These are phyloP conservation scores for Todus mexicanus DNA, from an alignment of 2,797 vertebrate species.

Conservation along the genomic window DNA sequence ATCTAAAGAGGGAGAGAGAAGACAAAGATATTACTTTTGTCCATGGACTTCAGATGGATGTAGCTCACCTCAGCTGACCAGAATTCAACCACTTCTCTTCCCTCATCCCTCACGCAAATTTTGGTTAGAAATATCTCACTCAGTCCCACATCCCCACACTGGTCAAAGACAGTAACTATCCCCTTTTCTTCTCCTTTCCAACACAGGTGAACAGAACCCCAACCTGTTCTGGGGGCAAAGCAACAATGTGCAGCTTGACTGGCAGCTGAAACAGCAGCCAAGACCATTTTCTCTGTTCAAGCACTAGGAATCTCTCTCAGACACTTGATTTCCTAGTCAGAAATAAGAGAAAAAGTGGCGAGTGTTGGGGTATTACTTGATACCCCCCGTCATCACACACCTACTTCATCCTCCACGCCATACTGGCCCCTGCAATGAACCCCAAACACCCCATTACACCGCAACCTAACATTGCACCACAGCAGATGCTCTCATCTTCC, in stretches of 20 bases:
- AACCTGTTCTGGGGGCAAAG: not conserved
- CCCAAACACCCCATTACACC: not conserved
- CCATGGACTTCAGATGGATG: not conserved
- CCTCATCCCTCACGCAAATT: not conserved
- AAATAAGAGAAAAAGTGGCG: not conserved
- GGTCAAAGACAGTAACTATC: not conserved
- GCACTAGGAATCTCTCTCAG: not conserved
- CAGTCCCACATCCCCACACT: not conserved
- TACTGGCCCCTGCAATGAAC: not conserved
- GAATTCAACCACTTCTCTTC: not conserved
- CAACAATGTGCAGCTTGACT: not conserved
- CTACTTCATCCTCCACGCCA: not conserved
- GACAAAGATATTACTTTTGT: not conserved
- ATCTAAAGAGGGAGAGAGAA: conserved; percentile 72
- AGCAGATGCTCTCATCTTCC: not conserved
- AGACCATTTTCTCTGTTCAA: not conserved
- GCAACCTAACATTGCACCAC: not conserved
- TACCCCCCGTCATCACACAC: not conserved
- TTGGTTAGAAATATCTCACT: not conserved
- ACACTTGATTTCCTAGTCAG: not conserved
- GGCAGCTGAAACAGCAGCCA: not conserved
- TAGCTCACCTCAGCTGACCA: not conserved
- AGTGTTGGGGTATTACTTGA: not conserved
- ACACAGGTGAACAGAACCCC: not conserved
- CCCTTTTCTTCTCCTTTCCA: not conserved